These are phyloP conservation scores for Philypnodon macrostomus DNA, from an alignment of 2,797 vertebrate species.

Conservation along the genomic window DNA sequence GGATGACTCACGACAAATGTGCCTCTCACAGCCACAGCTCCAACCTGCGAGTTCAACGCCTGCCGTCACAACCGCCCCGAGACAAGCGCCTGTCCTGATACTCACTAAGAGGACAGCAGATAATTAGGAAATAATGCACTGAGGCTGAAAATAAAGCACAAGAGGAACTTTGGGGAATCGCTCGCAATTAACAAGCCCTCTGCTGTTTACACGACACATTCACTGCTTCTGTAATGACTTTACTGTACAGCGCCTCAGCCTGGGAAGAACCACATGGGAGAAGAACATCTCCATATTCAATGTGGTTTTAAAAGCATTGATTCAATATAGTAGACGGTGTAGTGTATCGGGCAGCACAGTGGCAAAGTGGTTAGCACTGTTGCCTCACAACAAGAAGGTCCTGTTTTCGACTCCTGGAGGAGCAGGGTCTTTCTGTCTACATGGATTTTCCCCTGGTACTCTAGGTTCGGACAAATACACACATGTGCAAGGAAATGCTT, in stretches of 20 bases:
- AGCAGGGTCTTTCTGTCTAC: too few relatives aligned
- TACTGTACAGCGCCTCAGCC: constrained; percentile 32
- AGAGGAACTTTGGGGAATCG: constrained; percentile 56
- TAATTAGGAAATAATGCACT: constrained; percentile 69
- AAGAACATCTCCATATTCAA: constrained; percentile 1
- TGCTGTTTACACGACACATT: constrained; percentile 48
- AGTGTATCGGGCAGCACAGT: too few relatives aligned
- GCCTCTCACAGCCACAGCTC: constrained; percentile 42
- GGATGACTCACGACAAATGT: constrained; percentile 59
- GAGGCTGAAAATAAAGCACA: constrained; percentile 60
- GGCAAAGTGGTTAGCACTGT: too few relatives aligned
- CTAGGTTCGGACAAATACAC: too few relatives aligned
- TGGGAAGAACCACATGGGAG: constrained; percentile 9
- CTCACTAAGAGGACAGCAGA: constrained; percentile 45
- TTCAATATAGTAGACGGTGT: too few relatives aligned
- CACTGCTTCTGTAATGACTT: constrained; percentile 47
- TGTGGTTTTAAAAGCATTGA: neutral
- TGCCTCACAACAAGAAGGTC: too few relatives aligned
- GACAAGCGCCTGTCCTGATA: constrained; percentile 52
- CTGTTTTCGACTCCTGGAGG: too few relatives aligned
- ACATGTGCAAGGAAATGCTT: too few relatives aligned
- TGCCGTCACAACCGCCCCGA: constrained; percentile 48
- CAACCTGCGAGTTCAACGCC: constrained; percentile 46
- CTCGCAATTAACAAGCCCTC: constrained; percentile 53
- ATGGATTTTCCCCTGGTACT: too few relatives aligned